Conservation (phyloP, 2,797 vertebrate species). For the Pristis pectinata region DNA sequence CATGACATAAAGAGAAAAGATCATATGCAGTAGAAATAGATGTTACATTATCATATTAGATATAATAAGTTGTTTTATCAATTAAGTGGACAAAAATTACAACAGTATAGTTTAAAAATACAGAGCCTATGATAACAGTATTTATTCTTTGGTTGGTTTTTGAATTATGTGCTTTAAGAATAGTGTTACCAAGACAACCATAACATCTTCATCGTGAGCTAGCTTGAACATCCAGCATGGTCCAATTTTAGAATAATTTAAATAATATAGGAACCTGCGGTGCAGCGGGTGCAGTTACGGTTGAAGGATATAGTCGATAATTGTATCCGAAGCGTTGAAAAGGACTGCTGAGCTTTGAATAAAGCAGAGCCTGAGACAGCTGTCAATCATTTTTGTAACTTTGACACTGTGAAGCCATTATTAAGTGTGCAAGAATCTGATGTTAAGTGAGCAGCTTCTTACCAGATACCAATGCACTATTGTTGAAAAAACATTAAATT, state of each 20-base stretch:
- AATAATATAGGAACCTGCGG: background rate
- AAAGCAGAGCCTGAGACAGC: background rate
- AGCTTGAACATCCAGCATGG: background rate
- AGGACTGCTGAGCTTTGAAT: background rate
- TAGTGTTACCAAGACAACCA: slow-evolving; percentile 33
- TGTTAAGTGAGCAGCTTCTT: background rate
- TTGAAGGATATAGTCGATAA: background rate
- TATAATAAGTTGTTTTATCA: background rate
- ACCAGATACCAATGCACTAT: background rate
- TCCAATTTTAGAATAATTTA: background rate
- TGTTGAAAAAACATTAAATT: background rate
- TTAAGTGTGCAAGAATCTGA: background rate
- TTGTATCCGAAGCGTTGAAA: background rate
- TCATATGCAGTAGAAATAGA: background rate
- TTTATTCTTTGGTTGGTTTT: slow-evolving; percentile 9
- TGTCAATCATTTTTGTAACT: background rate
- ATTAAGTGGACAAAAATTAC: background rate
- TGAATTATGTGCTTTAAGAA: slow-evolving; percentile 18
- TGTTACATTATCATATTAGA: background rate
- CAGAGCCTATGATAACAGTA: background rate
- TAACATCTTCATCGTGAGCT: background rate
- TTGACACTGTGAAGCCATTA: background rate
- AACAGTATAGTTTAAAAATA: background rate
- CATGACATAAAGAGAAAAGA: background rate
- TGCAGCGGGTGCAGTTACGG: background rate